Conservation (phyloP, 2,797 vertebrate genomes). For the Sitta carolinensis region DNA sequence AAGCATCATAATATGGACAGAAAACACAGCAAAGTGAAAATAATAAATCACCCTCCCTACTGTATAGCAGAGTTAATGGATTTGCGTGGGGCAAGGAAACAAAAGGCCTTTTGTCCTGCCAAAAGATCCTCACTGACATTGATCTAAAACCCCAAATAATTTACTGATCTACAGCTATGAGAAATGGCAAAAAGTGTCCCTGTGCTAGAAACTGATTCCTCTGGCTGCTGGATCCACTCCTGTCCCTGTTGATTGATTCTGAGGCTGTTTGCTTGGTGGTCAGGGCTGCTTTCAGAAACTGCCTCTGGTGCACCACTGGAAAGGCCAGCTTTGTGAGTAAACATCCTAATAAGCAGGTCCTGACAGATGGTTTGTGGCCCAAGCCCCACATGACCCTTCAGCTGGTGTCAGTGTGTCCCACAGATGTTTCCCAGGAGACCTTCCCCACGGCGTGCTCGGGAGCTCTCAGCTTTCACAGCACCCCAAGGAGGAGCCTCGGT, state of each 20-base stretch:
- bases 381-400: not conserved
- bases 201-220: not conserved
- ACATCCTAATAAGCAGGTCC: slow-evolving; percentile 29
- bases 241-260: not conserved
- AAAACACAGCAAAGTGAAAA: not conserved
- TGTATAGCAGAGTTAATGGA: not conserved
- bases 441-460: accelerated
- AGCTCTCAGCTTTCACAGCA: not conserved
- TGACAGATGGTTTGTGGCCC: slow-evolving; percentile 45
- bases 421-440: slow-evolving; percentile 24
- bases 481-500: not conserved
- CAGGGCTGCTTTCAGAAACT: slow-evolving; percentile 2
- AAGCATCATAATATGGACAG: not conserved
- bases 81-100: not conserved
- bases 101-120: not conserved
- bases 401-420: not conserved
- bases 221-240: not conserved
- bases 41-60: not conserved
- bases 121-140: not conserved
- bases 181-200: not conserved
- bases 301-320: not conserved
- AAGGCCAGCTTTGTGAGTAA: slow-evolving; percentile 36
- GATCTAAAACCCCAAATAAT: not conserved
- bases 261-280: not conserved
- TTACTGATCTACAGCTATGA: not conserved